Percentiles rank a stretch among this genome's conserved stretches.
Conservation (phyloP, 1,140 invertebrate genomes). For the Diachasmimorpha longicaudata region DNA sequence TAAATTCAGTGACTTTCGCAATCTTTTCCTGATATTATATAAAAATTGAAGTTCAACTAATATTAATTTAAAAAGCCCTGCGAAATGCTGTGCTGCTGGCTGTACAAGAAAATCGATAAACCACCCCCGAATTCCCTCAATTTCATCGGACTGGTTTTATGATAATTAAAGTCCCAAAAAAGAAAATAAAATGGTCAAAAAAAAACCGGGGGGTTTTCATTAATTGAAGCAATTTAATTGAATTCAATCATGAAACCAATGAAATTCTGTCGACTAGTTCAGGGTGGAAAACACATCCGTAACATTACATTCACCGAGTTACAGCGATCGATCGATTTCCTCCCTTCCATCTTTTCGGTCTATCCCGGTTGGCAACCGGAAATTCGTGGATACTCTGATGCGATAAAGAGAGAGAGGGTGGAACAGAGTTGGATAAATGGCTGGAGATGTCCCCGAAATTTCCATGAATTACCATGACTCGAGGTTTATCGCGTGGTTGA, state of each 20-base stretch:
- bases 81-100: too few species aligned
- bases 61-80: too few species aligned
- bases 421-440: not conserved
- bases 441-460: conserved; percentile 12
- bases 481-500: conserved; percentile 10
- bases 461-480: conserved; percentile 25
- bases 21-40: too few species aligned
- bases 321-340: not conserved
- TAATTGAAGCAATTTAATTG: not conserved
- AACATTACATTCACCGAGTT: not conserved
- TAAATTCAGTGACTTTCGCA: too few species aligned
- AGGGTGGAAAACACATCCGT: not conserved
- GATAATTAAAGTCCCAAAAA: not conserved
- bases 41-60: too few species aligned
- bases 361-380: conserved; percentile 7
- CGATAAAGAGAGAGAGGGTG: not conserved
- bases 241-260: not conserved
- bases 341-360: not conserved
- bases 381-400: conserved; percentile 6
- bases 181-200: not conserved
- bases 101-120: too few species aligned
- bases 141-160: not conserved
- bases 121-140: too few species aligned
- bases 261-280: not conserved
- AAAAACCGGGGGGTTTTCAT: not conserved